These are phyloP conservation scores for Cygnus atratus DNA, from an alignment of 2,113 vertebrate species.

Conservation along the genomic window DNA sequence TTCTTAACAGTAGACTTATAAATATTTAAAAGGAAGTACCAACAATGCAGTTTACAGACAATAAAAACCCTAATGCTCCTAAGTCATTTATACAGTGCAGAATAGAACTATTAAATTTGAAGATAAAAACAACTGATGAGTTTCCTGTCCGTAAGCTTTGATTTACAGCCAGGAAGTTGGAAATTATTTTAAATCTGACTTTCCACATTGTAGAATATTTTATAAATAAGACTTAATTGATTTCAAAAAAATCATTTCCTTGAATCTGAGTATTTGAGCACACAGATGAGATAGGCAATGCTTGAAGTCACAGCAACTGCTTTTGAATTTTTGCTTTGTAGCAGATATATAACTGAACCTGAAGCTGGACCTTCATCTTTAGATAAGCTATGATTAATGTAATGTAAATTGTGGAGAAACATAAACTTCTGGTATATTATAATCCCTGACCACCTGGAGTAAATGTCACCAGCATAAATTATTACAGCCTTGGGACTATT, in stretches of 20 bases:
- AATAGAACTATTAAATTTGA: conserved; percentile 48
- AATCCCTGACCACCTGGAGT: background rate
- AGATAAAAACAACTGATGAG: conserved; percentile 31
- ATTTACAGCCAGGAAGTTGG: conserved; percentile 16
- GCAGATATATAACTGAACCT: background rate
- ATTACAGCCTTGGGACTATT: background rate
- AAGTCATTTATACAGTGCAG: conserved; percentile 15
- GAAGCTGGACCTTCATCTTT: background rate
- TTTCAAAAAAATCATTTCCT: background rate
- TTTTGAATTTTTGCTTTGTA: background rate
- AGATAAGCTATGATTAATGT: background rate
- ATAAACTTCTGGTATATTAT: background rate
- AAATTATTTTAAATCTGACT: conserved; percentile 17
- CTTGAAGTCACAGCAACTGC: background rate
- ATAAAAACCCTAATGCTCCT: conserved; percentile 63
- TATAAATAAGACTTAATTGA: conserved; percentile 21
- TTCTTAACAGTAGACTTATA: conserved; percentile 75
- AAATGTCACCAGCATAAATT: conserved; percentile 34
- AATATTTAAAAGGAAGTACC: conserved; percentile 76
- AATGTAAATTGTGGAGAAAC: background rate
- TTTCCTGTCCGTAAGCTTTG: background rate
- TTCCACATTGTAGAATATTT: background rate
- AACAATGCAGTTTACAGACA: conserved; percentile 69
- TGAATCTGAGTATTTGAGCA: background rate
- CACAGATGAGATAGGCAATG: background rate